Evolutionary conservation across 2,888 invertebrate genomes (phyloP), one percentile per base, ranked within the genome.

Genomic region (Caenorhabditis macrosperma): DNA sequence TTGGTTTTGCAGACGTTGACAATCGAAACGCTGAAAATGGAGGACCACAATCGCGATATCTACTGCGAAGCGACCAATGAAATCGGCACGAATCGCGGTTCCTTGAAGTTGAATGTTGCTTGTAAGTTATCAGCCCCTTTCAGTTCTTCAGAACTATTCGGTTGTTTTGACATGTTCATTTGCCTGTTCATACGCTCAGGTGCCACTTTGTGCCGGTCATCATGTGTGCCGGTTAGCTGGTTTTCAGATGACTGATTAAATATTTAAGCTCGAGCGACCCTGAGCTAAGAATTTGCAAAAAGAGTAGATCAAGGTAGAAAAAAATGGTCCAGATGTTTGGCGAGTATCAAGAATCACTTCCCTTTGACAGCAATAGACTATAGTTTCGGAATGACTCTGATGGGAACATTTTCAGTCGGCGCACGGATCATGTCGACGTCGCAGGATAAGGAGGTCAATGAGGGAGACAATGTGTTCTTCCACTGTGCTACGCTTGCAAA

Each of bases 401-500:
- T n/a, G n/a, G n/a, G n/a, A n/a, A n/a, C 10, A 26, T 10, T 81
- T 87, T 48, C 80, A 88, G 87, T 85, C 60, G 85, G 75, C 10
- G 85, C 88, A 15, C 82, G 86, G 7, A 87, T 88, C 26, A 85
- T 87, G 82, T 86, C 87, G 7, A 85, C 86, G 5, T 60, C 81
- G 26, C 88, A 88, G 72, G 86, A 85, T 20, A 83, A 83, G 63
- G 88, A 87, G 72, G 88, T 87, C 12, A 85, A 86, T 44, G 83
- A 84, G 28, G 88, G 88, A 0, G 88, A 88, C 24, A 61, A 83
- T 17, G 85, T 83, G 12, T 81, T 86, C 46, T 88, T 88, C 74
- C 82, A 84, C 15, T 88, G 88, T 67, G 88, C 87, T 26, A 85
- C 88, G 12, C 59, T 80, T 5, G 86, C 88, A n/a, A 88, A 88